Base-by-base conservation (phyloP, 2,888 invertebrate genomes). In the Abrostola triplasia region DNA sequence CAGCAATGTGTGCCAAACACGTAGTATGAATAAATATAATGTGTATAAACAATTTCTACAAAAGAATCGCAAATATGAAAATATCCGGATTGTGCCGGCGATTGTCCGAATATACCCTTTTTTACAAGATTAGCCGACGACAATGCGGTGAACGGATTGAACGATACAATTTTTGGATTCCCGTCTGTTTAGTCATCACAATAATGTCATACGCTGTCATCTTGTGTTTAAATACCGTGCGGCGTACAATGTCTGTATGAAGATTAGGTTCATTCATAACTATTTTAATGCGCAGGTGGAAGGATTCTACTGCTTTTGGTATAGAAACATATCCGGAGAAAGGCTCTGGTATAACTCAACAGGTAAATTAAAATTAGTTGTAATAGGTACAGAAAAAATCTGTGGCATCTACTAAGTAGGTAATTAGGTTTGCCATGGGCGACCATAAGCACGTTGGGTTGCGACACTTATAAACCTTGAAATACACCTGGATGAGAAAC, bases 1-100 rank as follows among this genome's bases (percentile, higher is more conserved):
- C 67, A 65, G 75, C 85, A 91, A 90, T 89, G 90, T 92, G 92
- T 88, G 84, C 90, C 91, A 75, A 79, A 88, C 88, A 91, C 60
- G 59, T 87, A 85, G 64, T 80, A 81, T 88, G 89, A 87, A 90
- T 90, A 85, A 88, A 88, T 87, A 88, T 86, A 92, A 93, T 90
- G 90, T 94, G 92, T 83, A 91, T 90, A 92, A 93, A 92, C 92
- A 92, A 70, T 70, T 67, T 73, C 53, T 64, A 89, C 88, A 90
- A 89, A 81, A 77, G 83, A 73, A 61, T 75, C 64, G 67, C 79
- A 85, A 84, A 86, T 86, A 86, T 82, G 80, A 83, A 91, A 92
- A 92, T 90, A 92, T 89, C 84, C 85, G 84, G 73, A 86, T 87
- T 86, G 82, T 88, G 42, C 84, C 82, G 79, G 70, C 70, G 73